Evolutionary conservation across 2,797 vertebrate species (phyloP).

Genomic region (Emydoidea blandingii): DNA sequence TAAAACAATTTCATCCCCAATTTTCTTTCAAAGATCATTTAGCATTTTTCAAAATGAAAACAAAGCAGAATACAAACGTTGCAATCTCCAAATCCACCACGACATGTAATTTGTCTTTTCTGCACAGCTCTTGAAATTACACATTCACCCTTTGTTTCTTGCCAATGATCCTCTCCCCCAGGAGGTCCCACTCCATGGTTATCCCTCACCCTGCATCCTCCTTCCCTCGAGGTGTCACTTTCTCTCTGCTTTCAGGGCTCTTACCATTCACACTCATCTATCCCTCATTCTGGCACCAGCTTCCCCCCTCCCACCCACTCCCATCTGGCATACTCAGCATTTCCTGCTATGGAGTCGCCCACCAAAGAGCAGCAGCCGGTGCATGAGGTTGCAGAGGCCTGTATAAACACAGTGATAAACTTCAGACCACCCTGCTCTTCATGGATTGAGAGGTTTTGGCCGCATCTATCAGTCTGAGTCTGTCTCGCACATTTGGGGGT

Average conservation of each 20-base stretch:
- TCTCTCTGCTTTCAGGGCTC: background rate
- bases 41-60: background rate
- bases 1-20: background rate
- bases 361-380: background rate
- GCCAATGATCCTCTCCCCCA: background rate
- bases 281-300: background rate
- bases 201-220: background rate
- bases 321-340: background rate
- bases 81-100: background rate
- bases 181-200: background rate
- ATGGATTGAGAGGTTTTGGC: background rate
- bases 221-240: background rate
- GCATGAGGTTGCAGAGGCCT: background rate
- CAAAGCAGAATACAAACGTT: background rate
- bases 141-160: background rate
- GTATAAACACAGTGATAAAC: background rate
- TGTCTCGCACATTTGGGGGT: background rate
- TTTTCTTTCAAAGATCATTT: background rate
- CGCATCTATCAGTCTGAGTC: background rate
- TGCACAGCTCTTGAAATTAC: background rate
- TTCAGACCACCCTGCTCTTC: background rate
- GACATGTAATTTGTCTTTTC: background rate
- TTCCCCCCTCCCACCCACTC: background rate
- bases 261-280: background rate
- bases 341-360: background rate